Evolutionary conservation across 2,113 vertebrate species (phyloP), one percentile per base, ranked within the genome.

Genomic region (Jaculus jaculus): DNA sequence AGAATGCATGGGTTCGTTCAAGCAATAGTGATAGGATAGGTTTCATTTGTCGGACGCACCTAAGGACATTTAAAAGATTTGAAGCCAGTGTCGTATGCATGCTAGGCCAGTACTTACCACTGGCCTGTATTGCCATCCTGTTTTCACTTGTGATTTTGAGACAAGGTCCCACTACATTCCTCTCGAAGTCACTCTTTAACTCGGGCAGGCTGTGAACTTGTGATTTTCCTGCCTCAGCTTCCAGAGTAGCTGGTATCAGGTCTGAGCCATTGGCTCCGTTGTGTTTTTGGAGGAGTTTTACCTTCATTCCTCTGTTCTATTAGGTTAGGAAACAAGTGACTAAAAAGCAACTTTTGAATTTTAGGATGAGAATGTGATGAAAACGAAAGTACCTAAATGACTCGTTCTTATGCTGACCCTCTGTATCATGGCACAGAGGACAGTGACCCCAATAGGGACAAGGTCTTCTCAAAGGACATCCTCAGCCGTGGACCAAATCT

Each of bases 331-430:
- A 47, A 61, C 4, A 30, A 73, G 24, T 3, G 37, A 74, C 51
- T 21, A 47, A 9, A 84, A 47, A 69, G 37, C 34, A 37, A 13
- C 72, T 42, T 82, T 16, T 54, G 68, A 54, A 23, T 37, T 78
- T 87, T 34, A 26, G 79, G 69, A 32, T 5, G 32, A 15, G 3
- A 58, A 16, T 0, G 0, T 2, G 26, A 42, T 18, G 9, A 81
- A 5, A 8, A 1, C 0, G 12, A 30, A 42, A 63, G 9, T 42
- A 28, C 16, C 1, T 0, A 4, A 28, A 24, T 1, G 47, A 12
- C 26, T 17, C n/a, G 0, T 5, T 37, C n/a, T 73, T 24, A 2
- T 3, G 4, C 1, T 5, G 20, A 54, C 54, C 54, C 54, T 54
- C 54, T 0, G 58, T 2, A 17, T 34, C 0, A 7, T 0, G 6